These are phyloP conservation scores for Exephanes ischioxanthus DNA, from an alignment of 2,888 invertebrate genomes.

Conservation along the genomic window DNA sequence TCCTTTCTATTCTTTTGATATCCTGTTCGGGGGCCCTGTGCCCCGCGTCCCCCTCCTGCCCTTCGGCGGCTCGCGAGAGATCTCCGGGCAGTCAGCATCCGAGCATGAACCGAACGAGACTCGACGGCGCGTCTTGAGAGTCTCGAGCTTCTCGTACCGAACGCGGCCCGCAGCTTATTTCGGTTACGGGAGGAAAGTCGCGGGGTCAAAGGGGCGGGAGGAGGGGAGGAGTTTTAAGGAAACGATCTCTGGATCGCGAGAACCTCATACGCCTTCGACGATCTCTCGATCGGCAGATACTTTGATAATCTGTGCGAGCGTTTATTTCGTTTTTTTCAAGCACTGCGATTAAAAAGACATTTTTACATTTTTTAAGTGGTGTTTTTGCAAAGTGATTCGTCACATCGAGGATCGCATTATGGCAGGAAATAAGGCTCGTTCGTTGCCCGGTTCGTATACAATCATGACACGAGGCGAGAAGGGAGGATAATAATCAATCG, in stretches of 20 bases:
- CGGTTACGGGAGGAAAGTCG: conserved; percentile 34
- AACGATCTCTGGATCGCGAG: conserved; percentile 6
- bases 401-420: too few species aligned
- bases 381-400: too few species aligned
- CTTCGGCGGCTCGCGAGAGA: conserved; percentile 31
- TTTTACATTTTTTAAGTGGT: too few species aligned
- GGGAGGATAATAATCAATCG: too few species aligned
- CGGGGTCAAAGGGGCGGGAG: neutral
- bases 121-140: conserved; percentile 59
- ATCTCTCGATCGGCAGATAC: conserved; percentile 6
- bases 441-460: too few species aligned
- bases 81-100: conserved; percentile 81
- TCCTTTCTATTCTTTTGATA: conserved; percentile 84
- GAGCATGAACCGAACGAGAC: conserved; percentile 81
- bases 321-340: neutral
- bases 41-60: conserved; percentile 67
- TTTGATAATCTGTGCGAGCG: conserved; percentile 3
- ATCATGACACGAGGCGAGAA: too few species aligned
- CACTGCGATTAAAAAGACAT: conserved; percentile 5
- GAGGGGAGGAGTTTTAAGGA: neutral
- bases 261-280: neutral
- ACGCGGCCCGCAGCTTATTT: conserved; percentile 24
- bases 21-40: conserved; percentile 80
- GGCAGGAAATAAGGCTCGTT: too few species aligned
- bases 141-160: conserved; percentile 8